Conservation (phyloP, 2,113 vertebrate species). For the Lathamus discolor region DNA sequence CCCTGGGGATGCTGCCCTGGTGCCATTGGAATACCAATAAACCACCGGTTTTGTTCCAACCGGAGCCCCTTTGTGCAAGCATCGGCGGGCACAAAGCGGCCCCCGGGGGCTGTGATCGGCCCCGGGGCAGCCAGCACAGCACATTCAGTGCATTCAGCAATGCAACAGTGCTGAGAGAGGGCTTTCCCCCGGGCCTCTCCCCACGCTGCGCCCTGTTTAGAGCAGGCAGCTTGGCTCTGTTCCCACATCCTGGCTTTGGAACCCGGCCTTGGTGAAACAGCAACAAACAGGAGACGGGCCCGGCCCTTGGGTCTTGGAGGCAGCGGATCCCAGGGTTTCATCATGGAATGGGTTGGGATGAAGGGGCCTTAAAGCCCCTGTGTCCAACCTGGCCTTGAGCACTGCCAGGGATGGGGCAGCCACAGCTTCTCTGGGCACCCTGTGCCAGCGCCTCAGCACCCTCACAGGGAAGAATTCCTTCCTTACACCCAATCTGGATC, state of each 20-base stretch:
- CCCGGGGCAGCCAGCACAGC: conserved; percentile 56
- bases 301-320: not conserved
- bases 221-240: conserved; percentile 23
- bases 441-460: no score
- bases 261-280: not conserved
- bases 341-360: not conserved
- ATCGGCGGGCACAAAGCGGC: not conserved
- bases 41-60: not conserved
- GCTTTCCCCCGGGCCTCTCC: conserved; percentile 19
- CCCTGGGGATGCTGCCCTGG: not conserved
- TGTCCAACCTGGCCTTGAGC: no score
- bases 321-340: not conserved
- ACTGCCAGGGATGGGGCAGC: no score
- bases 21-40: conserved; percentile 7
- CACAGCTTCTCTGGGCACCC: no score
- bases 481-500: no score
- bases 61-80: conserved; percentile 28
- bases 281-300: not conserved
- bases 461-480: no score
- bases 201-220: not conserved
- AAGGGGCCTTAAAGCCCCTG: not conserved
- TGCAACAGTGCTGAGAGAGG: conserved; percentile 58
- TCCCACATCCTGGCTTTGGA: not conserved
- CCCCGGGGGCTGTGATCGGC: conserved; percentile 16
- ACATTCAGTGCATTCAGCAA: conserved; percentile 16